Conservation (phyloP, 2,113 vertebrate species). For the Nestor notabilis region DNA sequence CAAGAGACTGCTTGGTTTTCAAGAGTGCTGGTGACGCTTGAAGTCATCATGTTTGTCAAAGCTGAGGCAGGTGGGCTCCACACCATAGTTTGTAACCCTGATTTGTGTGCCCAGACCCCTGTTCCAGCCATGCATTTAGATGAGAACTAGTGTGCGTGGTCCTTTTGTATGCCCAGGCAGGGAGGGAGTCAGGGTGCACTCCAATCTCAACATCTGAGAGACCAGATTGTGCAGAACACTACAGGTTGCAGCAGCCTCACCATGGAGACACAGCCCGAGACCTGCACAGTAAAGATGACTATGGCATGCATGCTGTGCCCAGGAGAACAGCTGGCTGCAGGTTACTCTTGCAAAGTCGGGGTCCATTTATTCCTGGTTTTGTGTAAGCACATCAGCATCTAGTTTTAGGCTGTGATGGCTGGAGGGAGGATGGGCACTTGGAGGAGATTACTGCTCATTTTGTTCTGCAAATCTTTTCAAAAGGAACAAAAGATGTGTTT, state of each 20-base stretch:
- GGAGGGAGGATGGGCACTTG: too few relatives aligned
- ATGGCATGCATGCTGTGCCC: fast-evolving
- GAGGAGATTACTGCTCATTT: not conserved
- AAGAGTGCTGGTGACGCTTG: not conserved
- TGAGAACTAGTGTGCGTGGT: fast-evolving
- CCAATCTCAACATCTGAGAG: fast-evolving
- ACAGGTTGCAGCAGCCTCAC: not conserved
- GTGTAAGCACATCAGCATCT: not conserved
- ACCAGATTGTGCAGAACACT: not conserved
- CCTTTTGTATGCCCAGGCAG: not conserved
- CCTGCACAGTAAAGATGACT: not conserved
- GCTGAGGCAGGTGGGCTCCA: not conserved
- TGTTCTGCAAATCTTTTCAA: not conserved
- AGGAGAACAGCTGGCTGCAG: not conserved
- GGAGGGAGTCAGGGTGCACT: not conserved
- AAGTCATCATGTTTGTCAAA: not conserved
- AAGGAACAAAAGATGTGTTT: not conserved
- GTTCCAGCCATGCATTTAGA: not conserved
- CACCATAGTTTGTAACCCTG: not conserved
- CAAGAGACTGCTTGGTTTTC: not conserved
- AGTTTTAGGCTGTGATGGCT: not conserved
- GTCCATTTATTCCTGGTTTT: not conserved
- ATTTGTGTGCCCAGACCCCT: not conserved
- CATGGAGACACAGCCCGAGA: fast-evolving
- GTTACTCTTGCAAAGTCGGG: fast-evolving